Evolutionary conservation across 2,797 vertebrate genomes (phyloP), one percentile per base, ranked within the genome.

Genomic region (Micropoecilia bifurca): DNA sequence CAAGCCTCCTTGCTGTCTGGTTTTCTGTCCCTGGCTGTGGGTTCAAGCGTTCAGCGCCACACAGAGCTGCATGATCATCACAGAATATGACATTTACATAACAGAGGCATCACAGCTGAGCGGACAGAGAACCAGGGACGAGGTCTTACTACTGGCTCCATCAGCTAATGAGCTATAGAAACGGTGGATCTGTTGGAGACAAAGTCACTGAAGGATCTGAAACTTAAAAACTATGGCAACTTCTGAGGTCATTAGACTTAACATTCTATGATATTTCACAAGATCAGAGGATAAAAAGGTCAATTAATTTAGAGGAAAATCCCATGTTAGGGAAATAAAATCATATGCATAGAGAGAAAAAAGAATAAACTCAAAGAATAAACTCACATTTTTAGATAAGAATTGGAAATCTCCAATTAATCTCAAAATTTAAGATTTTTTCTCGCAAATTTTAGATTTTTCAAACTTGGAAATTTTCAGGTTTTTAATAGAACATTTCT

Each of bases 111-210:
- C 61, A 22, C 39, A 43, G 45, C 61, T 10, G 13, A 30, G 8
- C 36, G 76, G 80, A 33, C 63, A 18, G 13, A 22, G 8, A 47
- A 22, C 43, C 25, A 18, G 3, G 43, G 28, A 45, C 46, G 68
- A n/a, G 36, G 18, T 14, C 4, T 14, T 43, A 43, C 71, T 45
- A 36, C 12, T 28, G 8, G 33, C 68, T 61, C 39, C 53, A 61
- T 82, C 43, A 74, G 48, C 41, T 78, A 59, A 73, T 66, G 48
- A 74, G 76, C 39, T 30, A 36, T 14, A 25, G n/a, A 82, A 75
- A 71, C 53, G 36, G 61, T 4, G 50, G 45, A 61, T 71, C 48
- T 59, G 47, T 30, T 48, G 71, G 10, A 48, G 16, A 43, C 48
- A 72, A 53, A 59, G 71, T n/a, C 14, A 10, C 55, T 14, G 47